Percentiles rank a stretch among this genome's conserved stretches.
phyloP scores from a whole-genome alignment of 1,140 invertebrate species.

The Epicauta chinensis region DNA sequence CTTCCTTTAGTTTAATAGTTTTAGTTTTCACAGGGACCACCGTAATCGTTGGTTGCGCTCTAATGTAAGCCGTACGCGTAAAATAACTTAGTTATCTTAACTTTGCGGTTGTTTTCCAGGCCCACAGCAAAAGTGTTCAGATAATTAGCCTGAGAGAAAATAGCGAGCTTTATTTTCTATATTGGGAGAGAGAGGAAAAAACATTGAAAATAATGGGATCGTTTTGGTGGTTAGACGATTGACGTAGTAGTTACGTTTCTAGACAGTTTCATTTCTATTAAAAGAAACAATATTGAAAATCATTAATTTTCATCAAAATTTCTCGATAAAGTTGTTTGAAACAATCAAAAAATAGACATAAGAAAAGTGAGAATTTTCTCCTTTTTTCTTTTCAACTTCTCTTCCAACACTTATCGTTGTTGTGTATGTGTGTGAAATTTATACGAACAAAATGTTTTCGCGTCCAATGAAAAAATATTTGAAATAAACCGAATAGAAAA shows the following conservation, averaged over 20 bases:
- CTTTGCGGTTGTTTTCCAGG: slow-evolving; percentile 12
- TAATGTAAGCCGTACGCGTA: slow-evolving; percentile 7
- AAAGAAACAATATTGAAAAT: slow-evolving; percentile 1
- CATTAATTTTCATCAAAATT: slow-evolving; percentile 13
- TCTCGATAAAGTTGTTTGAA: slow-evolving; percentile 1
- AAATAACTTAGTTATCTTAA: slow-evolving; percentile 7
- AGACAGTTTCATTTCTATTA: too few species aligned
- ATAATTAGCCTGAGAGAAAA: slow-evolving; percentile 3
- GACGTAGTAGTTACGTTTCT: too few species aligned
- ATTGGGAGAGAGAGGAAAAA: neutral
- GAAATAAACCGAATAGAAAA: neutral
- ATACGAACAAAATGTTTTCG: slow-evolving; percentile 1
- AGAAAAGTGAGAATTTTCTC: too few species aligned
- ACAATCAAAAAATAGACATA: too few species aligned
- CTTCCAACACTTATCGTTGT: too few species aligned
- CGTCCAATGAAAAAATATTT: slow-evolving; percentile 5
- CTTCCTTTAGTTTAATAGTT: too few species aligned
- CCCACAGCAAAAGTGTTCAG: slow-evolving; percentile 1
- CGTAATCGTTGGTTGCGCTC: slow-evolving; percentile 1
- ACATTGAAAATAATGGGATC: too few species aligned
- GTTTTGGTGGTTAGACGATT: too few species aligned
- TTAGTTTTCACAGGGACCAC: too few species aligned
- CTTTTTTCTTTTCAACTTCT: too few species aligned
- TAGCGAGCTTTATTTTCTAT: slow-evolving; percentile 5
- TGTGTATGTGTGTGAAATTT: neutral